Conservation (phyloP, 2,113 vertebrate species). For the Mungos mungo region DNA sequence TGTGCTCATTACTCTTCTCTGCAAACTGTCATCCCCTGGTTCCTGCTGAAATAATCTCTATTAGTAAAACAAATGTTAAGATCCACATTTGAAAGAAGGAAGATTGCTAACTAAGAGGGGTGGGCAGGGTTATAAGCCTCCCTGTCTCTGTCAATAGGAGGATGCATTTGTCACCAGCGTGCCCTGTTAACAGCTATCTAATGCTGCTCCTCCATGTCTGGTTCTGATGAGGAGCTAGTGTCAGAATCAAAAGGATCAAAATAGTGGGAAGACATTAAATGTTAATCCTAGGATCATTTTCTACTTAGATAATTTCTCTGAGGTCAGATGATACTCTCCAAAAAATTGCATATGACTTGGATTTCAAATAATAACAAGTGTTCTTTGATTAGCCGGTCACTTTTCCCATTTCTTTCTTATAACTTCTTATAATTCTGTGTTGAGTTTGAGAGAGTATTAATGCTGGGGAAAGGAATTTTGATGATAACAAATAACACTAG, state of each 20-base stretch:
- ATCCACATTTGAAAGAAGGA: not conserved
- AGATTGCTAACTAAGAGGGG: not conserved
- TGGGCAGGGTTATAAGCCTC: not conserved
- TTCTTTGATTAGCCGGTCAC: not conserved
- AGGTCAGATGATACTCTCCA: not conserved
- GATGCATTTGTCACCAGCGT: not conserved
- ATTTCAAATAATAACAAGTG: not conserved
- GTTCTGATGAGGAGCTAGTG: not conserved
- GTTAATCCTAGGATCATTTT: not conserved
- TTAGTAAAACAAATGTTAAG: not conserved
- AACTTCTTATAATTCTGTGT: not conserved
- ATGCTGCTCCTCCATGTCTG: not conserved
- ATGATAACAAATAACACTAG: not conserved
- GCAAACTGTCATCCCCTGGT: not conserved
- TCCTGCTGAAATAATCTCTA: not conserved
- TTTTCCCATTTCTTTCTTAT: not conserved
- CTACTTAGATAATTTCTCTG: not conserved
- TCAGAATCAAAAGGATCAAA: not conserved
- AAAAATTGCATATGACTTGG: not conserved
- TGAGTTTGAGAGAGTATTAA: not conserved
- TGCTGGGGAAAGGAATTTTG: not conserved
- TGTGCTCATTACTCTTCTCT: not conserved
- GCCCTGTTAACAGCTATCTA: not conserved
- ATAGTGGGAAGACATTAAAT: not conserved
- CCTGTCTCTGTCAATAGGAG: not conserved